Base-by-base conservation (phyloP, 2,888 invertebrate genomes). In the Chironomus tentans region DNA sequence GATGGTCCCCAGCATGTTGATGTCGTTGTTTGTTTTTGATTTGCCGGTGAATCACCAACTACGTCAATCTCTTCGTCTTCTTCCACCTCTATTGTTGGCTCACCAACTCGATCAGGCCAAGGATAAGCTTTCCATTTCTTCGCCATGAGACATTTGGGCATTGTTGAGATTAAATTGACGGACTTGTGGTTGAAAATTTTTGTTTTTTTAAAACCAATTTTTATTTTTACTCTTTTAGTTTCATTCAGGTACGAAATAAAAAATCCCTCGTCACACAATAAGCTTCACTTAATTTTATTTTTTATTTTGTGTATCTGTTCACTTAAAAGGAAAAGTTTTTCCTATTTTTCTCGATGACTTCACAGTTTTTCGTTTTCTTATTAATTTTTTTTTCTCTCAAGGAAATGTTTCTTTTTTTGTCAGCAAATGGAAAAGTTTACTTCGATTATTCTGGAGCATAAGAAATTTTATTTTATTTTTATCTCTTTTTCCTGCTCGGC, bases 91-190 rank as follows among this genome's bases (percentile, higher is more conserved):
- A 83, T 84, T 83, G 82, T 84, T 82, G 83, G 83, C 82, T 83
- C 83, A 78, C 84, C 85, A 79, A 86, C 86, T 79, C 90, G 87
- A 81, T 90, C 90, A 80, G 89, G 88, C 90, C 91, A 91, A 79
- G 91, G 90, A 83, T 91, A 91, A 84, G 90, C 92, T 90, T 94
- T 95, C 93, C 94, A 94, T 88, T 95, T 95, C 87, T 95, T 95
- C 82, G 95, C 94, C 94, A 95, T 95, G 85, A 95, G 90, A 88
- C 94, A 95, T 85, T 95, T 93, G 87, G 95, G 95, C 95, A 95
- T 38, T 95, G 85, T 87, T 88, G 74, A 28, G 82, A 82, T 84
- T 83, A 15, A 56, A 72, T 21, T 65, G 56, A 56, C 56, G 56
- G n/a, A 18, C 56, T 56, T 56, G 3, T 7, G 3, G n/a, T 56